Percentiles rank a stretch among this genome's conserved stretches.
phyloP scores from a whole-genome alignment of 2,797 vertebrate genomes.

The Melanotaenia nigrans region DNA sequence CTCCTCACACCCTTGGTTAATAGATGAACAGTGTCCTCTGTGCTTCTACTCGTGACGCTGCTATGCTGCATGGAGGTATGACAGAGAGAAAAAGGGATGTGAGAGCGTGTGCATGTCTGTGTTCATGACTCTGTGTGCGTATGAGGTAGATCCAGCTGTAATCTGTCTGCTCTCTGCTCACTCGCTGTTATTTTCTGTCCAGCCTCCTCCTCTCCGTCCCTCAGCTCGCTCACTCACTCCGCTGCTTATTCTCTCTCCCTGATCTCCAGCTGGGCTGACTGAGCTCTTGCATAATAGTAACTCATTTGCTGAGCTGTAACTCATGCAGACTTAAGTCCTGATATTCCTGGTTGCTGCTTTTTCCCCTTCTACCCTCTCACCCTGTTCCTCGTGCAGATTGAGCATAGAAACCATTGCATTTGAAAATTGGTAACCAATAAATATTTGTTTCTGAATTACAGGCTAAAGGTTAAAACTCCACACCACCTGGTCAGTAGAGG shows the following conservation, averaged over 20 bases:
- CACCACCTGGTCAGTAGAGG: not conserved
- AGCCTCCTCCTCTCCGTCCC: slow-evolving; percentile 43
- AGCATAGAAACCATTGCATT: not conserved
- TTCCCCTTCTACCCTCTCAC: slow-evolving; percentile 33
- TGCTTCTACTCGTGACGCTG: slow-evolving; percentile 47
- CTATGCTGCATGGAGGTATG: slow-evolving; percentile 23
- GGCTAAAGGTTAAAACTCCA: not conserved
- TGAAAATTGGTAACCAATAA: slow-evolving; percentile 3
- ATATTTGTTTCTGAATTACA: slow-evolving; percentile 1
- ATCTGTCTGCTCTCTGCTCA: slow-evolving; percentile 56
- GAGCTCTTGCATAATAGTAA: slow-evolving; percentile 81
- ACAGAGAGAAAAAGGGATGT: slow-evolving; percentile 29
- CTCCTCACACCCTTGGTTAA: slow-evolving; percentile 37
- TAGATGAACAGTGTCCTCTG: slow-evolving; percentile 25
- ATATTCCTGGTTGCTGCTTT: slow-evolving; percentile 63
- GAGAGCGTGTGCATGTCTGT: slow-evolving; percentile 14
- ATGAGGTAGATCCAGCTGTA: slow-evolving; percentile 61
- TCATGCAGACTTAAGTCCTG: slow-evolving; percentile 77
- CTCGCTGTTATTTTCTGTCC: slow-evolving; percentile 40
- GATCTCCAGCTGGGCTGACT: slow-evolving; percentile 76
- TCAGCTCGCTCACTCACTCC: slow-evolving; percentile 37
- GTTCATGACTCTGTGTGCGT: slow-evolving; percentile 16
- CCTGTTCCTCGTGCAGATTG: slow-evolving; percentile 11
- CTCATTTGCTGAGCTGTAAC: slow-evolving; percentile 75
- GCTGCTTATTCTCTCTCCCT: slow-evolving; percentile 54